Conservation (phyloP, 1,140 invertebrate genomes). For the Leptopilina boulardi region DNA sequence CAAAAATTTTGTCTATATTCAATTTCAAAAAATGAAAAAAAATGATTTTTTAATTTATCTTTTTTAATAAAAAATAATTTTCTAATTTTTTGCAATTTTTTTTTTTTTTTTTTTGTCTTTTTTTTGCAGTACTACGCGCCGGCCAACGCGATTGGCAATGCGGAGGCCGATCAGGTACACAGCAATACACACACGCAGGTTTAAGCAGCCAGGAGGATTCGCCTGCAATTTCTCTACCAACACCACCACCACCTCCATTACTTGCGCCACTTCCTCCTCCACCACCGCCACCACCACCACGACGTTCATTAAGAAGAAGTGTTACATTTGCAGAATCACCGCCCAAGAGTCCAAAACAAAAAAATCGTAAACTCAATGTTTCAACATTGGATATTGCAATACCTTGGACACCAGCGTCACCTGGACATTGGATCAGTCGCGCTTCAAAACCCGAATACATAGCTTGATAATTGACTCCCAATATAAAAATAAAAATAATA, state of each 20-base stretch:
- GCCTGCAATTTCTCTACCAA: slow-evolving; percentile 62
- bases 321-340: slow-evolving; percentile 72
- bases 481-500: too few species aligned
- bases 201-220: slow-evolving; percentile 66
- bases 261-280: slow-evolving; percentile 55
- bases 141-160: slow-evolving; percentile 82
- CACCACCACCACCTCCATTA: slow-evolving; percentile 67
- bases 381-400: slow-evolving; percentile 68
- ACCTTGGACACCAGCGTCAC: slow-evolving; percentile 72
- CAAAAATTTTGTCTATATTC: too few species aligned
- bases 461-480: slow-evolving; percentile 52
- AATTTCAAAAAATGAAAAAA: too few species aligned
- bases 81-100: too few species aligned
- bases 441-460: slow-evolving; percentile 71
- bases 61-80: too few species aligned
- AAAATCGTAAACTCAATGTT: slow-evolving; percentile 52
- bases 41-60: too few species aligned
- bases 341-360: slow-evolving; percentile 62
- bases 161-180: slow-evolving; percentile 83
- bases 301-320: slow-evolving; percentile 65
- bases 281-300: slow-evolving; percentile 68
- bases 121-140: slow-evolving; percentile 86
- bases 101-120: too few species aligned
- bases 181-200: slow-evolving; percentile 88
- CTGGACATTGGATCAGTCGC: slow-evolving; percentile 65